Evolutionary conservation across 2,888 invertebrate genomes (phyloP).

Genomic region (Malthinus seriepunctatus): DNA sequence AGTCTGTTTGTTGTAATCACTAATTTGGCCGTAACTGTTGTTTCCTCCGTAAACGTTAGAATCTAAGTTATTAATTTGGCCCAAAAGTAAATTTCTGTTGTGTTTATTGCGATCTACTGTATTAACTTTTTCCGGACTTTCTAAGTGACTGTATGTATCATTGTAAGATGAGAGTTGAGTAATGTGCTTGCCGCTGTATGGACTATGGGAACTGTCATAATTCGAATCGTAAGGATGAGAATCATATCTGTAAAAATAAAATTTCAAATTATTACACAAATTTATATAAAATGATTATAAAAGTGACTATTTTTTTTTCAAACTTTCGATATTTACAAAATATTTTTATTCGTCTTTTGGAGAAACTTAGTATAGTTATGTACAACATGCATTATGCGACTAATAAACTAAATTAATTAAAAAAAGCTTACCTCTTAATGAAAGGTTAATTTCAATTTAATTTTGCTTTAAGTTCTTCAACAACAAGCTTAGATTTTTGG

Average conservation of each 20-base stretch:
- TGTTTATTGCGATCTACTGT: conserved; percentile 50
- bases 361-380: conserved; percentile 16
- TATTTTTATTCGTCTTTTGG: neutral
- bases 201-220: conserved; percentile 32
- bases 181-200: conserved; percentile 26
- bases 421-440: conserved; percentile 17
- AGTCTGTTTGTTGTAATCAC: conserved; percentile 34
- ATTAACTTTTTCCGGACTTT: conserved; percentile 53
- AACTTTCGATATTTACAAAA: neutral
- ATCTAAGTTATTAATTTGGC: conserved; percentile 48
- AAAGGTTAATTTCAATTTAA: conserved; percentile 15
- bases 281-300: neutral
- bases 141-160: conserved; percentile 50
- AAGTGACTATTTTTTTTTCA: neutral
- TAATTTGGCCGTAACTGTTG: conserved; percentile 45
- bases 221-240: conserved; percentile 32
- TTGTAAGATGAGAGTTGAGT: conserved; percentile 40
- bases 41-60: conserved; percentile 46
- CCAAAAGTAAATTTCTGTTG: conserved; percentile 40
- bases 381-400: conserved; percentile 11
- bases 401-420: neutral
- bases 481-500: conserved; percentile 22
- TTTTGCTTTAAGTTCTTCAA: conserved; percentile 25
- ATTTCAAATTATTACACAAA: too few relatives aligned
- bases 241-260: conserved; percentile 31